These are phyloP conservation scores for Standfussiana lucernea DNA, from an alignment of 2,888 invertebrate species.

Conservation along the genomic window DNA sequence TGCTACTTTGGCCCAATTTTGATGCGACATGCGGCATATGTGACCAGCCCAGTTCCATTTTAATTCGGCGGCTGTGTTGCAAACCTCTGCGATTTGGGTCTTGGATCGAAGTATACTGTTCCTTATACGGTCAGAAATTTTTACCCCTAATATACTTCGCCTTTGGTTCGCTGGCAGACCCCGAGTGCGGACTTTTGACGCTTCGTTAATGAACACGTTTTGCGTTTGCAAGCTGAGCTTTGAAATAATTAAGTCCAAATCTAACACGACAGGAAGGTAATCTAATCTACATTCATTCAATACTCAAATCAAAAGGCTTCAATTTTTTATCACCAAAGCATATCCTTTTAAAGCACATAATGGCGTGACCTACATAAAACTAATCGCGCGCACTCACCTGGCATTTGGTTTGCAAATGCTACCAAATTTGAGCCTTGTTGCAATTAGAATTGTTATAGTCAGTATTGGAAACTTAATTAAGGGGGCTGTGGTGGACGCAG, in stretches of 20 bases:
- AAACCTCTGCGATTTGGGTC: no score
- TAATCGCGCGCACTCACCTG: slow-evolving; percentile 39
- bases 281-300: slow-evolving; percentile 19
- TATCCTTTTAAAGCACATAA: slow-evolving; percentile 59
- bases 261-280: background rate
- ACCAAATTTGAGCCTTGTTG: slow-evolving; percentile 50
- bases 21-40: no score
- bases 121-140: no score
- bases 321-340: slow-evolving; percentile 50
- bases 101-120: no score
- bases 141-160: no score
- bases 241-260: slow-evolving; percentile 6
- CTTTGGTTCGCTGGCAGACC: no score
- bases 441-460: slow-evolving; percentile 46
- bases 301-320: slow-evolving; percentile 11
- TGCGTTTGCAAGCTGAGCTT: no score
- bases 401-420: slow-evolving; percentile 59
- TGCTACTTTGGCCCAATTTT: no score
- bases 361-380: slow-evolving; percentile 52
- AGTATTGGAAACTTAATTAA: slow-evolving; percentile 48
- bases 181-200: no score
- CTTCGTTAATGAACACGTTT: no score
- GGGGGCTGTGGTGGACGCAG: background rate
- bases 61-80: no score
- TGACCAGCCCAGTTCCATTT: no score